Base-by-base conservation (phyloP, 92 coral and sea anemone species). In the Porites divaricata region DNA sequence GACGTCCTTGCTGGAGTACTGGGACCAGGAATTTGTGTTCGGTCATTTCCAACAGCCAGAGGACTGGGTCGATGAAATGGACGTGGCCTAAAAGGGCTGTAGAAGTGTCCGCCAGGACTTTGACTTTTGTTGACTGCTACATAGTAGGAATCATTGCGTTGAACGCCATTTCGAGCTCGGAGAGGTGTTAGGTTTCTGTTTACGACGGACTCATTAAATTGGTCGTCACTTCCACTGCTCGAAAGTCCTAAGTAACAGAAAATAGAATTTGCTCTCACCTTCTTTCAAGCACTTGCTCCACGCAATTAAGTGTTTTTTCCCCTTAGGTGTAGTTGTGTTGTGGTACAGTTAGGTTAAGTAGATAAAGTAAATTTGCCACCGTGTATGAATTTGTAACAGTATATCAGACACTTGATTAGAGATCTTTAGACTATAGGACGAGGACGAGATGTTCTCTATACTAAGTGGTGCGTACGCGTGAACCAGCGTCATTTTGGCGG, bases 141-240 rank as follows among this genome's bases (percentile, higher is more conserved):
- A 49, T 95, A 97, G 90, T 97, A 97, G 7, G 99, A 97, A 51
- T 93, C 94, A 70, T 97, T 97, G 56, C 99, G 89, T 23, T 93
- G 95, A n/a, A 97, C 98, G 11, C 89, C 88, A 74, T 93, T 93
- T n/a, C 99, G 85, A 35, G 90, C 72, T 65, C 93, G 96, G 8
- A 85, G 41, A 25, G 90, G 87, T 16, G 92, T 76, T 3, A 92
- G 68, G 84, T 94, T 94, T 35, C 83, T 78, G 9, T 74, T 84
- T 9, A 76, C 86, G 24, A 85, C 9, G 9, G 88, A 22, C 6
- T 74, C 89, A 57, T 81, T 82, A 78, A 88, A 89, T 51, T 81
- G 75, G 73, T 92, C 94, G 50, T 88, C 90, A 41, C 69, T 15
- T 54, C 59, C 91, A 2, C 72, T 52, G 65, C 83, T 87, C 48